Evolutionary conservation across 2,888 invertebrate species (phyloP).

Genomic region (Hypselothyrea guttata): DNA sequence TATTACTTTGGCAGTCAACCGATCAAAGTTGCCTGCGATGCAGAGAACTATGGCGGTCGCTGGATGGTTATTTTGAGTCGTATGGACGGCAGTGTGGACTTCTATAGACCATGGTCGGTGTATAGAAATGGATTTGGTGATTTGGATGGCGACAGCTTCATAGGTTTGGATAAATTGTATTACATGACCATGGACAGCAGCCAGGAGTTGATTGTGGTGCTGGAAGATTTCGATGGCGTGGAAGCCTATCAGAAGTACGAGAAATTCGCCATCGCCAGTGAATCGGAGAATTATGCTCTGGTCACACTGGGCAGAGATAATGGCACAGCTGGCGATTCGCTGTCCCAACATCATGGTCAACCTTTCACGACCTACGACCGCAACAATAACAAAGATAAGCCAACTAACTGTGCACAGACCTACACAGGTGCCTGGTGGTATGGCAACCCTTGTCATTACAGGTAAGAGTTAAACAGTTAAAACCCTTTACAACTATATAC

Average conservation of each 20-base stretch:
- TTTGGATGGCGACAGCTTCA: slow-evolving; percentile 1
- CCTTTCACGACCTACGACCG: slow-evolving; percentile 4
- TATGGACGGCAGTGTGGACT: slow-evolving; percentile 7
- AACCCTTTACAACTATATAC: not conserved
- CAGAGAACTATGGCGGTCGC: not conserved
- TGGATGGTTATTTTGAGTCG: slow-evolving; percentile 4
- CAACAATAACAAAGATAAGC: not conserved
- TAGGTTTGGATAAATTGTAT: slow-evolving; percentile 2
- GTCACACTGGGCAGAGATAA: not conserved
- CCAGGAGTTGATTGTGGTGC: slow-evolving; percentile 1
- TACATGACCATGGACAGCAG: not conserved
- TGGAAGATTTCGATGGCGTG: slow-evolving; percentile 5
- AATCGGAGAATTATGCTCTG: not conserved
- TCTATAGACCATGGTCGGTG: not conserved
- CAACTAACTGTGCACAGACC: not conserved
- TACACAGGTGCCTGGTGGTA: slow-evolving; percentile 6
- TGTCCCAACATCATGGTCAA: not conserved
- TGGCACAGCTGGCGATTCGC: not conserved
- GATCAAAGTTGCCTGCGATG: slow-evolving; percentile 1
- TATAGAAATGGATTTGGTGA: slow-evolving; percentile 8
- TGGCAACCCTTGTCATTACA: not conserved
- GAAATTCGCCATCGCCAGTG: slow-evolving; percentile 4
- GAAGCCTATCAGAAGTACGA: slow-evolving; percentile 1
- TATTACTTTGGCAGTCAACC: slow-evolving; percentile 1
- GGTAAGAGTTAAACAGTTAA: not conserved